Conservation (phyloP, 2,888 invertebrate genomes). For the Drosophila austrosaltans region DNA sequence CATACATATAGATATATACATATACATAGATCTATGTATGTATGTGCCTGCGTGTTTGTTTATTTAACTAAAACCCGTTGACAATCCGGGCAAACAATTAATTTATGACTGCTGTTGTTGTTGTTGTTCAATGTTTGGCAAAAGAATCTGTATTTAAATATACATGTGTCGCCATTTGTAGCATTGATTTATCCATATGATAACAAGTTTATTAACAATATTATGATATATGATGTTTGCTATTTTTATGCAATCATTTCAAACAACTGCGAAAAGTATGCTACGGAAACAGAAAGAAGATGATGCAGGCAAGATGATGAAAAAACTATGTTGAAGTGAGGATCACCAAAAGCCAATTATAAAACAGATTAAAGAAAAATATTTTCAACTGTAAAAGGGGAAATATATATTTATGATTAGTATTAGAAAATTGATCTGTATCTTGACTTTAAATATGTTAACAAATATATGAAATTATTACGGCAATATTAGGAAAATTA, state of each 20-base stretch:
- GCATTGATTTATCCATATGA: slow-evolving; percentile 57
- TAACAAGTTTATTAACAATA: slow-evolving; percentile 6
- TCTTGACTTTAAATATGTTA: no score
- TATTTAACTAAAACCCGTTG: slow-evolving; percentile 14
- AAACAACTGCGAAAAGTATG: slow-evolving; percentile 3
- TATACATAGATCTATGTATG: not conserved
- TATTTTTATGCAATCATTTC: no score
- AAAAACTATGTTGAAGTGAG: no score
- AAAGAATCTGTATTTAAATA: slow-evolving; percentile 30
- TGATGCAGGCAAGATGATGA: no score
- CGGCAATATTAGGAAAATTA: no score
- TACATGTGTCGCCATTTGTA: slow-evolving; percentile 57
- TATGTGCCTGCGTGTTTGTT: not conserved
- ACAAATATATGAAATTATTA: no score
- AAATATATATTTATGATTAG: no score
- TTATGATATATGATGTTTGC: not conserved
- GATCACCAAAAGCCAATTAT: no score
- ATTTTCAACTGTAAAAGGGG: no score
- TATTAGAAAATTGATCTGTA: no score
- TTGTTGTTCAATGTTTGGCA: slow-evolving; percentile 17
- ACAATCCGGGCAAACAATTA: slow-evolving; percentile 20
- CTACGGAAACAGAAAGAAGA: not conserved
- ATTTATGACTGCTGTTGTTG: slow-evolving; percentile 21
- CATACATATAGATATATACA: slow-evolving; percentile 1
- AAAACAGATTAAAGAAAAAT: no score